Base-by-base conservation (phyloP, 2,113 vertebrate species). In the Pelvicachromis taeniatus region DNA sequence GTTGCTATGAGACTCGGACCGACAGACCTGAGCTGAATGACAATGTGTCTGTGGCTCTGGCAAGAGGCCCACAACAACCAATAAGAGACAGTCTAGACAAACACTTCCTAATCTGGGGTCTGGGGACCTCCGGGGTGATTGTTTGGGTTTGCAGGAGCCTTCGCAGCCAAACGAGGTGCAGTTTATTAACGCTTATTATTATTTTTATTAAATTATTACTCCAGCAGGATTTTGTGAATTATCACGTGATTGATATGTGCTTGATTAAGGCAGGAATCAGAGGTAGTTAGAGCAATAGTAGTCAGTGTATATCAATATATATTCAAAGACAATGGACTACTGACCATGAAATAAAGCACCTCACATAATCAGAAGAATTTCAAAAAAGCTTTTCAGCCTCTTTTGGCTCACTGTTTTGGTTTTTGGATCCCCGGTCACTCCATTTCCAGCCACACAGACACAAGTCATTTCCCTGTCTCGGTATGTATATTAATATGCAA, bases 1-100 rank as follows among this genome's bases (percentile, higher is more conserved):
- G 94, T 95, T 94, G 94, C 94, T 93, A 94, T 92, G 93, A 94
- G 94, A 94, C 92, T 94, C 85, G 90, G 92, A 94, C 87, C 92
- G 86, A 91, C 93, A 92, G 89, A 94, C 93, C 93, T 94, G 94
- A 93, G 92, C 91, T 90, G 94, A 94, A 94, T 94, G 93, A 95
- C 92, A 94, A 95, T 95, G 92, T 84, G 88, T 93, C 89, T 89
- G 82, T 87, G 90, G 84, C 84, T 89, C 84, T 89, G 91, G 87
- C 90, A 88, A 80, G 85, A 92, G 87, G 82, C 86, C 91, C 77
- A 82, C 75, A 79, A 85, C 91, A 89, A 42, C 91, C 89, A 93
- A 94, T 92, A 88, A 93, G 90, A 93, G 89, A 33, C 84, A n/a
- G 92, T 91, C 92, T 90, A 92, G 93, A 93, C 91, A 81, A 82